A percentile compares a stretch with the other conserved stretches of the same genome.
phyloP scores from a whole-genome alignment of 2,888 invertebrate species.

The Rhamphomyia laevipes region DNA sequence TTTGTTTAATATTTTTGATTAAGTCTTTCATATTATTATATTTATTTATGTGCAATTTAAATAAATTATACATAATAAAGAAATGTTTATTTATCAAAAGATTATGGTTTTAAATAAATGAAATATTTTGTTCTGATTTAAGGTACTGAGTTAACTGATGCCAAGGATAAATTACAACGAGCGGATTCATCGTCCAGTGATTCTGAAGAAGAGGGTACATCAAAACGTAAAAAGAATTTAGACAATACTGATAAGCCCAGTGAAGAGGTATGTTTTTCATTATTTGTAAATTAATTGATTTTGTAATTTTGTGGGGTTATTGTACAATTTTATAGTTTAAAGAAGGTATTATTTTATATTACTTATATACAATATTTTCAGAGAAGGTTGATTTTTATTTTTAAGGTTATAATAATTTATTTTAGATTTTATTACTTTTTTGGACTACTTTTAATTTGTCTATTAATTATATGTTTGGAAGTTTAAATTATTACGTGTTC shows the following conservation, averaged over 20 bases:
- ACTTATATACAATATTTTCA: too few relatives aligned
- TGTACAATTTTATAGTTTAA: too few relatives aligned
- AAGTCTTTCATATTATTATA: background rate
- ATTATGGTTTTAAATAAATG: background rate
- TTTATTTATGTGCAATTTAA: background rate
- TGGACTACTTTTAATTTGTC: too few relatives aligned
- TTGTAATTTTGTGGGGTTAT: too few relatives aligned
- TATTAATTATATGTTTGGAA: too few relatives aligned
- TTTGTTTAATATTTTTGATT: background rate
- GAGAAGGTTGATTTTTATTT: too few relatives aligned
- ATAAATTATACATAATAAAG: background rate
- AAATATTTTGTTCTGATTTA: constrained; percentile 1
- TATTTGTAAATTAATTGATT: background rate
- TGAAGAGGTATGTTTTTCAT: constrained; percentile 43
- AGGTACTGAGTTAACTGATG: constrained; percentile 69
- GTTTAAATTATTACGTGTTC: too few relatives aligned
- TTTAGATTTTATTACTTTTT: too few relatives aligned
- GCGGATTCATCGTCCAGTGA: constrained; percentile 74
- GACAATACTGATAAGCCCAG: constrained; percentile 45
- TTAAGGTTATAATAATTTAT: too few relatives aligned
- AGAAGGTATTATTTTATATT: too few relatives aligned
- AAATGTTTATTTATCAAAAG: background rate
- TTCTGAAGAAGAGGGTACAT: constrained; percentile 57
- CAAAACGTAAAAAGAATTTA: constrained; percentile 40
- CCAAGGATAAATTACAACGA: constrained; percentile 73